A percentile compares a stretch with the other conserved stretches of the same genome.
Evolutionary conservation across 2,797 vertebrate genomes (phyloP).

Genomic region (Pogonophryne albipinna): DNA sequence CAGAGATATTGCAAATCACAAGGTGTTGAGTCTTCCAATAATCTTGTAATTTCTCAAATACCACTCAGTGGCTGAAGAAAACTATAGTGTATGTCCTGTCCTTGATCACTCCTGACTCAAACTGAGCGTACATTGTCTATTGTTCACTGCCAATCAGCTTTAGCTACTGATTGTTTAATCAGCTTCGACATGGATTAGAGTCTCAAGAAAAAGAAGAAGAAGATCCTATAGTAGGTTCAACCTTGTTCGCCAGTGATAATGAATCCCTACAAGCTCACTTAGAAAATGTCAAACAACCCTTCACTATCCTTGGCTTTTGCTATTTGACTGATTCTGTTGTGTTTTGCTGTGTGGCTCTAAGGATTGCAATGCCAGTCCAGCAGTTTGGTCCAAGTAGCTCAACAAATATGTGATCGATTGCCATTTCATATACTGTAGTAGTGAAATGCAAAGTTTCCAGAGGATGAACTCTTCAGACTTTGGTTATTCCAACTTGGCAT

Average conservation of each 20-base stretch:
- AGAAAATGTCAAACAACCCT: neutral
- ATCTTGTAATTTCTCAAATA: neutral
- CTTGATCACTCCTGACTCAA: neutral
- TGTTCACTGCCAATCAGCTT: neutral
- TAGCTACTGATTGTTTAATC: neutral
- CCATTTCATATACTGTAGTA: too few species aligned
- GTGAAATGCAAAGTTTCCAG: neutral
- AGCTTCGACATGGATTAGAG: neutral
- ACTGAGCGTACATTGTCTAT: neutral
- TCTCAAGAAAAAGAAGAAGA: neutral
- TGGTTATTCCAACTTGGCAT: neutral
- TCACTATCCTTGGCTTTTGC: neutral
- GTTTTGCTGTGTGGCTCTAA: neutral
- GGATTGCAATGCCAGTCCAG: neutral
- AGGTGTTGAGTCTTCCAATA: neutral
- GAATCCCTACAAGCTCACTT: neutral
- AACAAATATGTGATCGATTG: neutral
- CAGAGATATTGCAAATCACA: neutral
- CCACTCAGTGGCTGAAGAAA: neutral
- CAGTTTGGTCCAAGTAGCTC: neutral
- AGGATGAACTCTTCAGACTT: neutral
- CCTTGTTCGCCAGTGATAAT: slow-evolving; percentile 2
- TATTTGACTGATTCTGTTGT: neutral
- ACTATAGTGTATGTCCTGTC: neutral
- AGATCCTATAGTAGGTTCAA: neutral